Percentiles rank a stretch among this genome's conserved stretches.
Conservation (phyloP, 2,888 invertebrate species). For the Sicus ferrugineus region DNA sequence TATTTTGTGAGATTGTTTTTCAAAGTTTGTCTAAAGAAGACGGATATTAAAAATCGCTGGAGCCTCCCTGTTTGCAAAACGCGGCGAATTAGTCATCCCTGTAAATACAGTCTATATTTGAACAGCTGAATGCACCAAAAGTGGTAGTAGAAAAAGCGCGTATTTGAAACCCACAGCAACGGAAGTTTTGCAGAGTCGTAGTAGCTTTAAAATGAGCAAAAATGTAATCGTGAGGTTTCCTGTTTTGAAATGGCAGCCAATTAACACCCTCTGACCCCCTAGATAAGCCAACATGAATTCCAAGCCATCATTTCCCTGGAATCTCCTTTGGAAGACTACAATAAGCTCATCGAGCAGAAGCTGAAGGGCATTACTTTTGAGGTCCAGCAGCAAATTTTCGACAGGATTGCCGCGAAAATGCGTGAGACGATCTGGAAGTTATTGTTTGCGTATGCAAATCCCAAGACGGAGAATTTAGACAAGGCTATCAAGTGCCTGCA, state of each 20-base stretch:
- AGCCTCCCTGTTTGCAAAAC: no score
- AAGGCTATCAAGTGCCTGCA: slow-evolving; percentile 51
- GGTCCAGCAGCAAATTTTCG: slow-evolving; percentile 46
- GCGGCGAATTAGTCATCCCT: no score
- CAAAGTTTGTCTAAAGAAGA: no score
- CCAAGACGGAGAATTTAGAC: slow-evolving; percentile 7
- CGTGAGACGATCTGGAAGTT: slow-evolving; percentile 53
- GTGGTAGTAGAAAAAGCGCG: no score
- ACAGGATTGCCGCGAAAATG: slow-evolving; percentile 44
- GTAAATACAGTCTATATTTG: no score
- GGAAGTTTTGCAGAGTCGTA: neutral
- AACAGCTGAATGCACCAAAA: no score
- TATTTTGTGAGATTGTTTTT: no score
- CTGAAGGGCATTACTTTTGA: slow-evolving; percentile 47
- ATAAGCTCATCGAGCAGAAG: slow-evolving; percentile 45
- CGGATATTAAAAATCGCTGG: no score
- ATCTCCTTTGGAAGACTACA: slow-evolving; percentile 50
- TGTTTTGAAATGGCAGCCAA: neutral
- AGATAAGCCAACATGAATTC: no score
- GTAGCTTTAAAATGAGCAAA: neutral
- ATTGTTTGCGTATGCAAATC: slow-evolving; percentile 45
- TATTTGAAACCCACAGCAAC: neutral
- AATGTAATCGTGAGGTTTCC: neutral
- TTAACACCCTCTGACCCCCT: neutral
- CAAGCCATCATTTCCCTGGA: no score